These are phyloP conservation scores for Onchidella celtica DNA, from an alignment of 2,888 invertebrate genomes.

Conservation along the genomic window DNA sequence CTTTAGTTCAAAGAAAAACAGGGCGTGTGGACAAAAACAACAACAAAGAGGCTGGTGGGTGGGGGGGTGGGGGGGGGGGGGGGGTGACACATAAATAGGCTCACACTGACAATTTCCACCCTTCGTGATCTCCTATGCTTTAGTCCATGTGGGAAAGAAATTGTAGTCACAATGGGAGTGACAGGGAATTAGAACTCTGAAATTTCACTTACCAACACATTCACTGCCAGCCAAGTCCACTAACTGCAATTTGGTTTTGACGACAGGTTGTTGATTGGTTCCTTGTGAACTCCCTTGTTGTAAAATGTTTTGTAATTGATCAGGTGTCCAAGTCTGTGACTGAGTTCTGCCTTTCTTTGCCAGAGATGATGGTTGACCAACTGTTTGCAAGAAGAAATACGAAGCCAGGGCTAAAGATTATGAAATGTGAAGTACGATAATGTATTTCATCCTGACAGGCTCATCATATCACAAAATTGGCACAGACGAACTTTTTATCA, in stretches of 20 bases:
- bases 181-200: no score
- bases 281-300: constrained; percentile 23
- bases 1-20: no score
- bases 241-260: constrained; percentile 74
- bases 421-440: not conserved
- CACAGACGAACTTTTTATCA: not conserved
- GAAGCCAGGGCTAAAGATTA: not conserved
- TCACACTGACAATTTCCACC: no score
- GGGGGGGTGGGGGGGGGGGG: no score
- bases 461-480: no score
- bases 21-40: no score
- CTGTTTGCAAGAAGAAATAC: not conserved
- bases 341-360: constrained; percentile 44
- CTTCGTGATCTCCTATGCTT: no score
- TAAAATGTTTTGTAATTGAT: constrained; percentile 38
- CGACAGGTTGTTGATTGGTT: constrained; percentile 57
- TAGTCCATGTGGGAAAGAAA: no score
- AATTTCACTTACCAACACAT: constrained; percentile 72
- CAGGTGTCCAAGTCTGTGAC: constrained; percentile 52
- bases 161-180: no score
- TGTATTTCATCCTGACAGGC: not conserved
- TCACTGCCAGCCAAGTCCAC: constrained; percentile 77
- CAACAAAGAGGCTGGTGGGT: no score
- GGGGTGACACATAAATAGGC: no score
- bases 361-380: not conserved